phyloP scores from a whole-genome alignment of 2,113 vertebrate species.

The Cololabis saira region DNA sequence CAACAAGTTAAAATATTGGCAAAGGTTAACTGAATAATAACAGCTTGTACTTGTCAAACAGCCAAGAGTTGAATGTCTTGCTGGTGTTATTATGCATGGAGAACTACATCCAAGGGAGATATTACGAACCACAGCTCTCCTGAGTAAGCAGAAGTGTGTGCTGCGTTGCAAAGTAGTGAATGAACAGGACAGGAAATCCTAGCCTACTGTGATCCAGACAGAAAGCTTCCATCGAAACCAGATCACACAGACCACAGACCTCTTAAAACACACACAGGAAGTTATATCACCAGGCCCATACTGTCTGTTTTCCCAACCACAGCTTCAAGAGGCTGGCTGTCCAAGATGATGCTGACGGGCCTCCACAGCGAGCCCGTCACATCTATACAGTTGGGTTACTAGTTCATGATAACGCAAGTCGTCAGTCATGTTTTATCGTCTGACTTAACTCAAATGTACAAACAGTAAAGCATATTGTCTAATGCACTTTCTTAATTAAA shows the following conservation, averaged over 20 bases:
- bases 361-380: constrained; percentile 22
- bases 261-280: constrained; percentile 68
- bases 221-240: constrained; percentile 72
- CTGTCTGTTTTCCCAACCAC: constrained; percentile 56
- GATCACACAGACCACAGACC: constrained; percentile 75
- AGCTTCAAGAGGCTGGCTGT: constrained; percentile 40
- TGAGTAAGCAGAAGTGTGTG: constrained; percentile 53
- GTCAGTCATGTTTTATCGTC: constrained; percentile 22
- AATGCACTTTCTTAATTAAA: too few species aligned
- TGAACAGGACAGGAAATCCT: constrained; percentile 57
- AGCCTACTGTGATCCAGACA: constrained; percentile 70
- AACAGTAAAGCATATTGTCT: too few species aligned
- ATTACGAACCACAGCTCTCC: constrained; percentile 44
- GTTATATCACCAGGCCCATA: constrained; percentile 66
- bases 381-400: neutral
- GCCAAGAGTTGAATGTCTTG: constrained; percentile 39
- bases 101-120: constrained; percentile 32
- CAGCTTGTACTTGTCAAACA: constrained; percentile 14
- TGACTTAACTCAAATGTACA: constrained; percentile 4
- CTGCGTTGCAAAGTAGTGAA: constrained; percentile 41
- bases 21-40: constrained; percentile 30
- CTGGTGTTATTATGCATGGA: constrained; percentile 37
- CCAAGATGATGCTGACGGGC: constrained; percentile 33
- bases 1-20: constrained; percentile 1
- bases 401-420: too few species aligned